These are phyloP conservation scores for Crepidodera aurea DNA, from an alignment of 2,888 invertebrate species.

Conservation along the genomic window DNA sequence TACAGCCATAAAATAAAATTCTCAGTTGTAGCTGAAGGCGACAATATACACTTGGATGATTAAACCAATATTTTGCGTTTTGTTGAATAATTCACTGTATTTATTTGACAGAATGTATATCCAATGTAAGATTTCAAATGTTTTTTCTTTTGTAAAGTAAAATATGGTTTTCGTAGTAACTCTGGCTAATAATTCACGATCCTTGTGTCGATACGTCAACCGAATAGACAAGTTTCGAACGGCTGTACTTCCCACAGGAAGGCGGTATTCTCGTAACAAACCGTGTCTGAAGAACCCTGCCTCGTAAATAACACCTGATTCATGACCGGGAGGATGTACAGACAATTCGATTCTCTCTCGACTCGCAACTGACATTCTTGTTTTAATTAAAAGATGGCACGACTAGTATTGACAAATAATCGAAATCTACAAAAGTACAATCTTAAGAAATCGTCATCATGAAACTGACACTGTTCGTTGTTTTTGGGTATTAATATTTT, in stretches of 20 bases:
- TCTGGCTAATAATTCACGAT: conserved; percentile 10
- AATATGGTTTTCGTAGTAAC: background rate
- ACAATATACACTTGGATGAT: too few relatives aligned
- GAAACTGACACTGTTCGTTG: too few relatives aligned
- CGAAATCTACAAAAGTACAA: too few relatives aligned
- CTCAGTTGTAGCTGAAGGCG: too few relatives aligned
- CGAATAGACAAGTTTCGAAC: conserved; percentile 28
- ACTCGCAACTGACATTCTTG: conserved; percentile 52
- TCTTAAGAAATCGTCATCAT: too few relatives aligned
- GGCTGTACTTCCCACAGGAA: conserved; percentile 34
- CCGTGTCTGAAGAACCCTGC: conserved; percentile 42
- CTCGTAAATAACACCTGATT: conserved; percentile 56
- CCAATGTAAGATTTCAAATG: too few relatives aligned
- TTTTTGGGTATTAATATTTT: too few relatives aligned
- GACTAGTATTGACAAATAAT: too few relatives aligned
- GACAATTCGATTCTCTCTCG: conserved; percentile 47
- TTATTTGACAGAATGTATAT: too few relatives aligned
- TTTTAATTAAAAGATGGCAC: conserved; percentile 54
- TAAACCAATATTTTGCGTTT: too few relatives aligned
- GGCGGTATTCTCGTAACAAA: conserved; percentile 44
- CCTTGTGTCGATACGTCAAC: conserved; percentile 20
- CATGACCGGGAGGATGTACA: conserved; percentile 52
- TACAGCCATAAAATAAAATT: too few relatives aligned
- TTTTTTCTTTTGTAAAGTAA: background rate
- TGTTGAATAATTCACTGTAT: too few relatives aligned